Evolutionary conservation across 2,113 vertebrate genomes (phyloP), one percentile per base, ranked within the genome.

Genomic region (Muscicapa adusta): DNA sequence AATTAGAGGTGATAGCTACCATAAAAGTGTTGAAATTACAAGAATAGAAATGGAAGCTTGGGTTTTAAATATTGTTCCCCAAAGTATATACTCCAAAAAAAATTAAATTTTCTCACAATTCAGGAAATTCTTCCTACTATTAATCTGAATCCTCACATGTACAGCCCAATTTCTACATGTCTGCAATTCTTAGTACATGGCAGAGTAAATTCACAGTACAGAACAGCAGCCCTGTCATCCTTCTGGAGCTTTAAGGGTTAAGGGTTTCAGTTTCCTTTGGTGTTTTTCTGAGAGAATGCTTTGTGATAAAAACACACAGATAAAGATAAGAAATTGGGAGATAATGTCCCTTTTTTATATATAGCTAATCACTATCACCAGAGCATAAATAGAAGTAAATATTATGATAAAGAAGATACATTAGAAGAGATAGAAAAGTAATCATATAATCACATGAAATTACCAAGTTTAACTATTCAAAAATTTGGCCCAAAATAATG

Each of bases 1-100:
- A 93, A 88, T 90, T 93, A 83, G 51, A 85, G 38, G 92, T 88
- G 67, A 85, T 77, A 85, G n/a, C 40, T 82, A n/a, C 29, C n/a
- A n/a, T 70, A 70, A 38, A 83, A 83, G 22, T 50, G 12, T 57
- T 79, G 45, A 82, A 94, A 88, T 83, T 40, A 42, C 25, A 68
- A 51, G 40, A 85, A 53, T 1, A 72, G 57, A 82, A 72, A 75
- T 42, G 36, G 50, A 88, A 68, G 33, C 26, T 51, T 76, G 22
- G 4, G 12, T 67, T 92, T 87, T 60, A 89, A 83, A 77, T 66
- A n/a, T 24, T 50, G 25, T 48, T 93, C 61, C 61, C 42, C 43
- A 42, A 57, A 57, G 45, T 3, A 11, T 62, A 34, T 3, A 6
- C 34, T 90, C 25, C n/a, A 75, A 57, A 65, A 4, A 4, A n/a